Evolutionary conservation across 2,888 invertebrate species (phyloP), one percentile per base, ranked within the genome.

Genomic region (Nymphalis polychloros): DNA sequence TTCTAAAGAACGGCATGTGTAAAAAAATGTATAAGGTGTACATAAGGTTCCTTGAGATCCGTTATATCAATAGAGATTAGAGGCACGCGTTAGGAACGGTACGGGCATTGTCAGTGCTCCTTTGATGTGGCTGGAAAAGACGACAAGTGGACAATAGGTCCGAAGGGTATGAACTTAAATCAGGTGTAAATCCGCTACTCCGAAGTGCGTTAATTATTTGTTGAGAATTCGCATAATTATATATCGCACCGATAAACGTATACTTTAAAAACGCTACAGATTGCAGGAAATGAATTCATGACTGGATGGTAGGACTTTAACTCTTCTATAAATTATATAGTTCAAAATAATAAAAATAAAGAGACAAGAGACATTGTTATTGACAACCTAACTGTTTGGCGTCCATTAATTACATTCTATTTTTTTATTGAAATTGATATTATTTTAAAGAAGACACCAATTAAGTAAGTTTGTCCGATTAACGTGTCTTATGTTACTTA

Each of bases 21-120:
- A 87, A 89, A 90, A 41, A 89, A 89, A 87, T 76, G 71, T 75
- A 79, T 91, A 92, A 90, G 91, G 90, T 92, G 92, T 88, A 85
- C 87, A 79, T 84, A 86, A 81, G 84, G 83, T 84, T 84, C 82
- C 84, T 78, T 82, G 81, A 78, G 80, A 81, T 78, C 92, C 91
- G 92, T 92, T 92, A 90, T 86, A 87, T 90, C 89, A 91, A 90
- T 90, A 87, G 90, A 87, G 90, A 91, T 91, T 90, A 90, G 79
- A 82, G 87, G 89, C 92, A 92, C 92, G 92, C 90, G 92, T 86
- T 81, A 82, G 82, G 82, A 79, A 76, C 79, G 76, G 73, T 81
- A 82, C 81, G 83, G 81, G 81, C 72, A 86, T 86, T 88, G 89
- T 88, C 89, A 89, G 89, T 20, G 50, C 47, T 65, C 59, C 79